Evolutionary conservation across 2,113 vertebrate genomes (phyloP).

Genomic region (Scolopax mira): DNA sequence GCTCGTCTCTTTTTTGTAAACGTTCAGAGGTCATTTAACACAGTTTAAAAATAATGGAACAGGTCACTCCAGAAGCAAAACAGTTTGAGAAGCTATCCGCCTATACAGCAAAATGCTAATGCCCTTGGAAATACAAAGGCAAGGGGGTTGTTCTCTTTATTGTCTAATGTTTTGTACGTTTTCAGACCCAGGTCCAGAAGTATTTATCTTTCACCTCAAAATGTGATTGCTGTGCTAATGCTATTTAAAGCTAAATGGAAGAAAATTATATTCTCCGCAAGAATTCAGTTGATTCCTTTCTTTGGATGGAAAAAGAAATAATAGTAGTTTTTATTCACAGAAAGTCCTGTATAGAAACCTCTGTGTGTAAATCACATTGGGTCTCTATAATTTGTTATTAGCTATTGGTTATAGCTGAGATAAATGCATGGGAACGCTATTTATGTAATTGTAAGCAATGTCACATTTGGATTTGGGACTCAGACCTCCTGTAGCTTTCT

Average conservation of each 20-base stretch:
- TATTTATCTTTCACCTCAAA: constrained; percentile 70
- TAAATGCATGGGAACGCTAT: constrained; percentile 68
- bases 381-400: constrained; percentile 69
- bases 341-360: constrained; percentile 62
- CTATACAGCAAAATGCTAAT: constrained; percentile 59
- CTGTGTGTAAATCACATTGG: constrained; percentile 45
- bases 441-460: constrained; percentile 65
- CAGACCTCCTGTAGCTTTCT: constrained; percentile 51
- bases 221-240: constrained; percentile 70
- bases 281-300: constrained; percentile 58
- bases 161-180: constrained; percentile 49
- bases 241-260: constrained; percentile 68
- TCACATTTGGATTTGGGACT: constrained; percentile 56
- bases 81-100: constrained; percentile 20
- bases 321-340: constrained; percentile 62
- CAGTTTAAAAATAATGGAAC: constrained; percentile 29
- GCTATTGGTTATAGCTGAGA: constrained; percentile 61
- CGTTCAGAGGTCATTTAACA: background rate
- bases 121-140: constrained; percentile 51
- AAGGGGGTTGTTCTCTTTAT: constrained; percentile 8
- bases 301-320: constrained; percentile 56
- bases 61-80: constrained; percentile 41
- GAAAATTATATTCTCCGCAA: constrained; percentile 69
- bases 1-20: background rate
- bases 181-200: constrained; percentile 26